These are phyloP conservation scores for Marisa cornuarietis DNA, from an alignment of 1,140 invertebrate species.

Conservation along the genomic window DNA sequence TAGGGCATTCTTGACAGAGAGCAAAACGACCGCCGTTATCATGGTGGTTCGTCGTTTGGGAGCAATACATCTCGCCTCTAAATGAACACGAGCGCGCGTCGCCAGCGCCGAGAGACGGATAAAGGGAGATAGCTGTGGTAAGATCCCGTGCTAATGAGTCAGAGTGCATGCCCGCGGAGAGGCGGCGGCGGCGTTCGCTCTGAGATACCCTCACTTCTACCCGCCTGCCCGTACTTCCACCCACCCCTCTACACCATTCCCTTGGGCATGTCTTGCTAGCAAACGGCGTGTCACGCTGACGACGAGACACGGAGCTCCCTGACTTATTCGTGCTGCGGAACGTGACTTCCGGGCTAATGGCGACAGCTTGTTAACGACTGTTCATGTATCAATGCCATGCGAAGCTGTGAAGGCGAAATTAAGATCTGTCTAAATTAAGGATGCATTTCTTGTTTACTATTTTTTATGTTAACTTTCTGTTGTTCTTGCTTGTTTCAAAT, in stretches of 20 bases:
- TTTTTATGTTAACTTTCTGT: too few relatives aligned
- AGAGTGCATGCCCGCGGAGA: background rate
- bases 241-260: background rate
- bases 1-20: background rate
- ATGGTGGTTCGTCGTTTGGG: constrained; percentile 1
- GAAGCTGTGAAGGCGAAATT: too few relatives aligned
- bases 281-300: background rate
- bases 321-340: too few relatives aligned
- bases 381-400: too few relatives aligned
- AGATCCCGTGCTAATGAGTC: constrained; percentile 13
- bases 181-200: background rate
- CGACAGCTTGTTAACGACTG: background rate
- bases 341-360: background rate
- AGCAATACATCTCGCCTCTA: constrained; percentile 15
- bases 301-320: too few relatives aligned
- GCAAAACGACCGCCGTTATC: background rate
- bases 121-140: constrained; percentile 12
- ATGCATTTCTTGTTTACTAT: too few relatives aligned
- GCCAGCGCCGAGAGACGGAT: background rate
- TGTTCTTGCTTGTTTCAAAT: too few relatives aligned
- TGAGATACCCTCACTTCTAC: background rate
- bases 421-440: too few relatives aligned
- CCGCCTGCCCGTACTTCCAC: background rate
- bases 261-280: background rate
- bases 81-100: constrained; percentile 17